Conservation (phyloP, 2,113 vertebrate species). For the Xenopus laevis region DNA sequence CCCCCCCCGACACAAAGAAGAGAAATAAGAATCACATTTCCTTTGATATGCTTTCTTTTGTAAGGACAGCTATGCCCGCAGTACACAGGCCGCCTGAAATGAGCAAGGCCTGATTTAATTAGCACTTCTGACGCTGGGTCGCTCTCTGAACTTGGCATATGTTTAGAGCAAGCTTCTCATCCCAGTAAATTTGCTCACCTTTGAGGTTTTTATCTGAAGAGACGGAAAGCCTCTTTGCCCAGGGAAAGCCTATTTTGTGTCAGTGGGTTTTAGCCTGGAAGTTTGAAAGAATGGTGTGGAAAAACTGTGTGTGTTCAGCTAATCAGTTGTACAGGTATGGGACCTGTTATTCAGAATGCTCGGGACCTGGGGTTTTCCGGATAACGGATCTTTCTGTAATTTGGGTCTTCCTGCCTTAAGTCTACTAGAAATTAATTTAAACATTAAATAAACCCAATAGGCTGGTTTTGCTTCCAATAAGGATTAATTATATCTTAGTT, state of each 20-base stretch:
- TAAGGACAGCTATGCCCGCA: constrained; percentile 32
- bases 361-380: too few relatives aligned
- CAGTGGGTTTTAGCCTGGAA: constrained; percentile 35
- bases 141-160: constrained; percentile 38
- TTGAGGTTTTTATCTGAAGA: constrained; percentile 45
- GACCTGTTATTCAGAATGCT: too few relatives aligned
- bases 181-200: constrained; percentile 39
- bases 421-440: too few relatives aligned
- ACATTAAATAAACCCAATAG: too few relatives aligned
- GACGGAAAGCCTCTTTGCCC: constrained; percentile 33
- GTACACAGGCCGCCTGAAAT: constrained; percentile 40
- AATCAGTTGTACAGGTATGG: too few relatives aligned
- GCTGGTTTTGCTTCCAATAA: too few relatives aligned
- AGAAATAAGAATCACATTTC: constrained; percentile 34
- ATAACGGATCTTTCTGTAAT: too few relatives aligned
- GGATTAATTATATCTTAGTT: too few relatives aligned
- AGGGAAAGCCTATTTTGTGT: constrained; percentile 29
- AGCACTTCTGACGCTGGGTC: constrained; percentile 31
- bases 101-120: constrained; percentile 38
- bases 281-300: constrained; percentile 39
- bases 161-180: constrained; percentile 34
- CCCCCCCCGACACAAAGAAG: constrained; percentile 22
- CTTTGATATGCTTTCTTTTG: constrained; percentile 37
- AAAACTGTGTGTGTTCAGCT: constrained; percentile 44
- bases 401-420: too few relatives aligned